These are phyloP conservation scores for Gymnopithys bicolor DNA, from an alignment of 2,797 vertebrate genomes.

Conservation along the genomic window DNA sequence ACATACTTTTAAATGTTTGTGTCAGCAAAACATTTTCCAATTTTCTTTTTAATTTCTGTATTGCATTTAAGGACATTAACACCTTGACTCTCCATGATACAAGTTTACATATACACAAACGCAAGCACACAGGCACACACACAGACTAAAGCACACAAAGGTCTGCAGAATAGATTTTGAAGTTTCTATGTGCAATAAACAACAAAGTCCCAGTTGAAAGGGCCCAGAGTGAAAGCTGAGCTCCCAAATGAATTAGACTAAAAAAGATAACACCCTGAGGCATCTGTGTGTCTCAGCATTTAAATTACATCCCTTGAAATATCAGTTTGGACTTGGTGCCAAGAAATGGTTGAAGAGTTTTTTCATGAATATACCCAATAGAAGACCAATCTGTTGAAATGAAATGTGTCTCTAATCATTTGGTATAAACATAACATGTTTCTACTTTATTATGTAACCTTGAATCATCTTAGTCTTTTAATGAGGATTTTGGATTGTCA, in stretches of 20 bases:
- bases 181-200: constrained; percentile 73
- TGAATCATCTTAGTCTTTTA: constrained; percentile 77
- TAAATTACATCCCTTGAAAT: constrained; percentile 83
- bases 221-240: constrained; percentile 75
- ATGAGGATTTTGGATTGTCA: constrained; percentile 72
- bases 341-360: constrained; percentile 76
- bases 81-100: constrained; percentile 47
- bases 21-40: constrained; percentile 35
- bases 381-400: constrained; percentile 82
- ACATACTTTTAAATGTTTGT: neutral
- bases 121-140: neutral
- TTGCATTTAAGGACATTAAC: constrained; percentile 49
- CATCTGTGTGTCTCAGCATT: constrained; percentile 82
- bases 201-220: constrained; percentile 82
- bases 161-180: constrained; percentile 69
- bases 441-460: constrained; percentile 80
- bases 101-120: neutral
- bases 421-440: constrained; percentile 76
- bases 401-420: constrained; percentile 83
- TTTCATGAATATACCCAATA: constrained; percentile 78
- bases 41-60: constrained; percentile 30
- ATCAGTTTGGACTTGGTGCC: constrained; percentile 80
- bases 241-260: constrained; percentile 78
- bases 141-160: neutral
- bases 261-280: constrained; percentile 81